Base-by-base conservation (phyloP, 1,140 invertebrate genomes). In the Arion vulgaris region DNA sequence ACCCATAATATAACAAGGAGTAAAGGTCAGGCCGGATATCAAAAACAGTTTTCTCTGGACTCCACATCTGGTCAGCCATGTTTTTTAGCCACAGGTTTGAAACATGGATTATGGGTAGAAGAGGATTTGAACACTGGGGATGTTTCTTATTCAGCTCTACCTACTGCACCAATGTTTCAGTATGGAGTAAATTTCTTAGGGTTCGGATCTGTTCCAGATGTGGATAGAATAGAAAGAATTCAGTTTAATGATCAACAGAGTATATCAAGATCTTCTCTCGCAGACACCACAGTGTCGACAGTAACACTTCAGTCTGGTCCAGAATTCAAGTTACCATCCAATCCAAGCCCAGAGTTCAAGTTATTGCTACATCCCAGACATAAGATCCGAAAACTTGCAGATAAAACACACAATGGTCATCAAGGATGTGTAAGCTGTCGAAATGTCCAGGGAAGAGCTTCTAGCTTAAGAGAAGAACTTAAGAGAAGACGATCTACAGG, bases 341-440 rank as follows among this genome's bases (percentile, higher is more conserved):
- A n/a, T n/a, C n/a, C n/a, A n/a, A n/a, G 78, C 51, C 78, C 62
- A 69, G 78, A 80, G n/a, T 80, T 80, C 39, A 45, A 71, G 23
- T 34, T 45, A 26, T 66, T 66, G 5, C 19, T 32, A 1, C 71
- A 80, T 51, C 62, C 51, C 39, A 69, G 38, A 36, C 66, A 41
- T 38, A 79, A 68, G 38, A 68, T 79, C 1, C n/a, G 76, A 17
- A 66, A 23, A 36, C 38, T 79, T 1, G 36, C 2, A n/a, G 76
- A 79, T 1, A 73, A 39, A 26, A 76, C 7, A 7, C 0, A 17
- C 74, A 28, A 32, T 53, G 34, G 53, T 53, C 36, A 72, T 53
- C 41, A 28, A 17, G 38, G 72, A 36, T 7, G 41, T 28, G 26
- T 15, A 7, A 32, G 11, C 7, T 36, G n/a, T 36, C 68, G 13